A percentile compares a stretch with the other conserved stretches of the same genome.
Evolutionary conservation across 2,797 vertebrate species (phyloP).

Genomic region (Buphagus erythrorhynchus): DNA sequence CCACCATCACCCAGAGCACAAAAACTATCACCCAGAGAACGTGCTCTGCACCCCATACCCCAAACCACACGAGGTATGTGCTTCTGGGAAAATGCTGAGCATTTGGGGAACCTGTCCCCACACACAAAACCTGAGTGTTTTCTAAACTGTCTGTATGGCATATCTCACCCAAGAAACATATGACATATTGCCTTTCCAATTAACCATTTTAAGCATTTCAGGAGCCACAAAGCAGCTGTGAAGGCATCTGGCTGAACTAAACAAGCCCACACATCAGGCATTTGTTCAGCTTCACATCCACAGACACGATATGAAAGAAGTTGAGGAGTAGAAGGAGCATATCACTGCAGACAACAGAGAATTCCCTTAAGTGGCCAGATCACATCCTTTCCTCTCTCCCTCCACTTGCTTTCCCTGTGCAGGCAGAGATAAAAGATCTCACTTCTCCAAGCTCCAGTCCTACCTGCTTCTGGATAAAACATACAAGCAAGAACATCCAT

Average conservation of each 20-base stretch:
- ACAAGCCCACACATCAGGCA: not conserved
- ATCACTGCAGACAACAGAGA: not conserved
- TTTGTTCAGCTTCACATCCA: not conserved
- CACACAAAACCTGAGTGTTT: not conserved
- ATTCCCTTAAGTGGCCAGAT: not conserved
- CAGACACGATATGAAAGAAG: not conserved
- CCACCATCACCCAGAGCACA: not conserved
- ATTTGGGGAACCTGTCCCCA: not conserved
- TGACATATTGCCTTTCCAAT: not conserved
- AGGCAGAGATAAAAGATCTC: not conserved
- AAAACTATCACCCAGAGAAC: not conserved
- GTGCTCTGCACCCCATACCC: not conserved
- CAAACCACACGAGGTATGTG: rapidly evolving
- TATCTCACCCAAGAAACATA: not conserved
- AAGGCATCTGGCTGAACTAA: not conserved
- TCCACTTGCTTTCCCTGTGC: not conserved
- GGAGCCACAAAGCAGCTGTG: not conserved
- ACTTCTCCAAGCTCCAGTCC: not conserved
- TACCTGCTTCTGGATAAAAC: not conserved
- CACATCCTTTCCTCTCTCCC: not conserved
- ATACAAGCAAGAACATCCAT: not conserved
- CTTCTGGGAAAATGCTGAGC: not conserved
- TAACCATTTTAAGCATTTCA: not conserved
- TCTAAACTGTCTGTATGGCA: not conserved
- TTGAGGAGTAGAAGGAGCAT: not conserved